phyloP scores from a whole-genome alignment of 2,797 vertebrate genomes.

The Erethizon dorsatum region DNA sequence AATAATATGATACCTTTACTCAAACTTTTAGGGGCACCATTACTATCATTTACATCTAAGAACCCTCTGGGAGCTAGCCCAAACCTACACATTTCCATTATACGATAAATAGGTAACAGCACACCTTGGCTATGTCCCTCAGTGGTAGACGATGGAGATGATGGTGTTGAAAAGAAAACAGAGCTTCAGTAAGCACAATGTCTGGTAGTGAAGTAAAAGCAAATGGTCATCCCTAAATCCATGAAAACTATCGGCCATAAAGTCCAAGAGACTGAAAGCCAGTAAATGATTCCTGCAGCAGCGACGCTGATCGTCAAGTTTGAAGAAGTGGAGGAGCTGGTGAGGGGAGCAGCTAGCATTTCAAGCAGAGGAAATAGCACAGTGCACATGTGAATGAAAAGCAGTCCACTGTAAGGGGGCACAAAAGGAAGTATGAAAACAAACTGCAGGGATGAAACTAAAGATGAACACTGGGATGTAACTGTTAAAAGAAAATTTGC shows the following conservation, averaged over 20 bases:
- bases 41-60: conserved; percentile 22
- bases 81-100: neutral
- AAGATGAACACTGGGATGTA: neutral
- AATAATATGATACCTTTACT: conserved; percentile 3
- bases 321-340: neutral
- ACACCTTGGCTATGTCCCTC: neutral
- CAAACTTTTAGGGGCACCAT: neutral
- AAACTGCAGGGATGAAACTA: neutral
- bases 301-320: neutral
- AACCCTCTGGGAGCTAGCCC: neutral
- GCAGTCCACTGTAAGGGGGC: neutral
- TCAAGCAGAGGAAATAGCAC: neutral
- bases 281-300: neutral
- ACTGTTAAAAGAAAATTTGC: neutral
- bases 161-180: neutral
- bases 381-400: neutral
- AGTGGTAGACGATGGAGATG: neutral
- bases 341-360: neutral
- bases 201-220: neutral
- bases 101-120: neutral
- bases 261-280: neutral
- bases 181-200: neutral
- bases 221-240: neutral
- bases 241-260: neutral
- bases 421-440: neutral